Evolutionary conservation across 2,113 vertebrate genomes (phyloP).

Genomic region (Cepphus grylle): DNA sequence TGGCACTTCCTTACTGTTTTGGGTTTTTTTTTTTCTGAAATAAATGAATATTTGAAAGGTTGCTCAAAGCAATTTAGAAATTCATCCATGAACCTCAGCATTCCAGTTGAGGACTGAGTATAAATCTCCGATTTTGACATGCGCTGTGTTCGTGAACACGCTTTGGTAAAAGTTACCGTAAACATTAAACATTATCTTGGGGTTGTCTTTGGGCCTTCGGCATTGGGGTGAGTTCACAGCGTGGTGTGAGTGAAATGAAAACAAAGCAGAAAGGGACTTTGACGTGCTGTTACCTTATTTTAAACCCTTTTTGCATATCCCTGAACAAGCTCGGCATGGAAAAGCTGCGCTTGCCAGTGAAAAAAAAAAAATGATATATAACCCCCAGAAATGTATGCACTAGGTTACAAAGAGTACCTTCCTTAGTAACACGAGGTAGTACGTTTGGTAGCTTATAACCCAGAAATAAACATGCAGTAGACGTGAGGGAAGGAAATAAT

Average conservation of each 20-base stretch:
- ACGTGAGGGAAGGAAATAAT: neutral
- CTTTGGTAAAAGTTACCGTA: neutral
- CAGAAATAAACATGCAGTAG: neutral
- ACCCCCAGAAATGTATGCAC: neutral
- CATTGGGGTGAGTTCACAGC: neutral
- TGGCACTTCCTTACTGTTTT: neutral
- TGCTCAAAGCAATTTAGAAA: neutral
- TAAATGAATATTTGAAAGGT: neutral
- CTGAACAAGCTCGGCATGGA: neutral
- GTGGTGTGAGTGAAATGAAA: neutral
- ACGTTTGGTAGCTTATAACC: neutral
- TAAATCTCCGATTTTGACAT: neutral
- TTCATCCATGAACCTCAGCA: neutral
- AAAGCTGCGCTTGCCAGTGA: neutral
- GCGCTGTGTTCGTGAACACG: rapidly evolving
- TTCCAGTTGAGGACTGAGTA: neutral
- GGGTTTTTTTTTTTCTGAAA: neutral
- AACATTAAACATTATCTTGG: neutral
- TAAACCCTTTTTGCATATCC: neutral
- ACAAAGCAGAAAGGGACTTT: neutral
- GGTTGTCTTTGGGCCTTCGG: neutral
- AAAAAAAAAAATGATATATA: neutral
- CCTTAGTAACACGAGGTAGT: neutral
- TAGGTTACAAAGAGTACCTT: neutral
- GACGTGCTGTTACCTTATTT: neutral